phyloP scores from a whole-genome alignment of 2,888 invertebrate genomes.

The Hoplodrina blanda region DNA sequence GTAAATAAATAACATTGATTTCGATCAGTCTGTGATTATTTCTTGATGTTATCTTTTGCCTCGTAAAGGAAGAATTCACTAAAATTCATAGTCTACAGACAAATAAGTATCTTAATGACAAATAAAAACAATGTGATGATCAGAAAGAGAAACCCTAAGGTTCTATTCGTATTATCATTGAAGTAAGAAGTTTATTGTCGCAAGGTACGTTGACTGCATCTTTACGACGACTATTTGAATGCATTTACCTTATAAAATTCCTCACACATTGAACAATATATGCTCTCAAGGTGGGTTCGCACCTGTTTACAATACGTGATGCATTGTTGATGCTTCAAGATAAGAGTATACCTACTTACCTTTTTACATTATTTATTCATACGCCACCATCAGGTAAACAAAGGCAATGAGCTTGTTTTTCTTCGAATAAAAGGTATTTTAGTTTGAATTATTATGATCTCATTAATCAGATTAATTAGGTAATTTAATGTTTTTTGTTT shows the following conservation, averaged over 20 bases:
- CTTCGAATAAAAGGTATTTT: constrained; percentile 1
- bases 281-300: constrained; percentile 42
- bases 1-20: constrained; percentile 42
- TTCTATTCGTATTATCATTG: constrained; percentile 3
- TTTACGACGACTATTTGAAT: constrained; percentile 38
- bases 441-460: constrained; percentile 1
- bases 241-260: constrained; percentile 52
- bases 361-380: constrained; percentile 17
- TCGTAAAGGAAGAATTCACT: not conserved
- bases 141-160: constrained; percentile 2
- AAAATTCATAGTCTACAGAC: constrained; percentile 4
- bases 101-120: constrained; percentile 22
- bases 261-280: constrained; percentile 37
- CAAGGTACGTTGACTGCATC: constrained; percentile 38
- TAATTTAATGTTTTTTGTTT: constrained; percentile 7
- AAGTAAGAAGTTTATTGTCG: constrained; percentile 18
- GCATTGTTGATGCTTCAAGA: constrained; percentile 24
- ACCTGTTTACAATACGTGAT: constrained; percentile 52
- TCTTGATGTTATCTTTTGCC: not conserved
- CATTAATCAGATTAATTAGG: constrained; percentile 1
- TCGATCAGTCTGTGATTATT: not conserved
- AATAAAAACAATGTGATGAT: constrained; percentile 14
- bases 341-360: not conserved
- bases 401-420: constrained; percentile 6
- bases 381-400: constrained; percentile 7